These are phyloP conservation scores for Thereva unica DNA, from an alignment of 2,888 invertebrate species.

Conservation along the genomic window DNA sequence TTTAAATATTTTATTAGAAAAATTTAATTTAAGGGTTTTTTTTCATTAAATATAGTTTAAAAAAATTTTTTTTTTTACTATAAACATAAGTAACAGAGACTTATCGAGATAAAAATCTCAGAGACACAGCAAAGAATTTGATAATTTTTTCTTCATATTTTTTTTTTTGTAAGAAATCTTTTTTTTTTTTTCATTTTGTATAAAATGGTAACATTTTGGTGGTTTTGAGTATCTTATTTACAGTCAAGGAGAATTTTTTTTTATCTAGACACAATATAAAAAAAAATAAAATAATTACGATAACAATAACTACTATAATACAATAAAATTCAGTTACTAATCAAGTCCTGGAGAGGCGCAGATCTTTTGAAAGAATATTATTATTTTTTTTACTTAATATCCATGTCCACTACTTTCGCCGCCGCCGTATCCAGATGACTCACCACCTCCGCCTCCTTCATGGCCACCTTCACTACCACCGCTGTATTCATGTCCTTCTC, in stretches of 20 bases:
- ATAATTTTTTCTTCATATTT: neutral
- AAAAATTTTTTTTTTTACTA: neutral
- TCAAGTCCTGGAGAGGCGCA: neutral
- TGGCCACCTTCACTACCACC: constrained; percentile 36
- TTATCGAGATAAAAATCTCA: constrained; percentile 36
- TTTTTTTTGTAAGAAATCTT: too few species aligned
- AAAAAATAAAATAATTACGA: neutral
- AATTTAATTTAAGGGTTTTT: too few species aligned
- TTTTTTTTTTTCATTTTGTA: too few species aligned
- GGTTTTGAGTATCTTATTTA: too few species aligned
- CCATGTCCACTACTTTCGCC: constrained; percentile 47
- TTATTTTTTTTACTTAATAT: constrained; percentile 50
- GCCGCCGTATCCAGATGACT: constrained; percentile 43
- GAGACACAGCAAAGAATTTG: constrained; percentile 29
- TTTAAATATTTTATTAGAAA: too few species aligned
- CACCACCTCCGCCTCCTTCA: constrained; percentile 43
- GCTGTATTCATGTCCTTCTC: constrained; percentile 40
- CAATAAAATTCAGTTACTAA: neutral
- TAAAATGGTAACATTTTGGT: too few species aligned
- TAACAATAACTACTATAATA: constrained; percentile 13
- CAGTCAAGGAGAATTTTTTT: neutral
- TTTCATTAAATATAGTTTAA: constrained; percentile 8
- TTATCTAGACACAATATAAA: neutral
- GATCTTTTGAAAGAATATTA: neutral
- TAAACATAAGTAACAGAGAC: constrained; percentile 26